phyloP scores from a whole-genome alignment of 2,113 vertebrate species.

The Carassius carassius region DNA sequence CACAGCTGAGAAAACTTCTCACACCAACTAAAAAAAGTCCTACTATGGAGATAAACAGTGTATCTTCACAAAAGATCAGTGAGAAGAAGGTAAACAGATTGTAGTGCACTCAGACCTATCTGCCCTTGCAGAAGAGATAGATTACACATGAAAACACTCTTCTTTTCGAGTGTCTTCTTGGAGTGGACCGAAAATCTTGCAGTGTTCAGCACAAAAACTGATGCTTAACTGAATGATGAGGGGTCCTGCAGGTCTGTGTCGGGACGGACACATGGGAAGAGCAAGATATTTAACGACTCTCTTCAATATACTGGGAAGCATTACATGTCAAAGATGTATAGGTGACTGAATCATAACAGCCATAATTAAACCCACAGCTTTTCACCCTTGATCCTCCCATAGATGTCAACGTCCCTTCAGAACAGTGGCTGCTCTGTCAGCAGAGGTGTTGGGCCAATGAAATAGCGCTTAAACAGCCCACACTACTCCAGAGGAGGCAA shows the following conservation, averaged over 20 bases:
- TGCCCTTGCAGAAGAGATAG: not conserved
- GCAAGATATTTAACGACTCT: slow-evolving; percentile 50
- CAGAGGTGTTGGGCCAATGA: slow-evolving; percentile 10
- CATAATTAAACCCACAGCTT: slow-evolving; percentile 44
- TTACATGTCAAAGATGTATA: slow-evolving; percentile 4
- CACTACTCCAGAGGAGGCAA: slow-evolving; percentile 35
- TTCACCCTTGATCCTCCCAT: not conserved
- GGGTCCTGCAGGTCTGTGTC: slow-evolving; percentile 39
- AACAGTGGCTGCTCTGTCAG: slow-evolving; percentile 31
- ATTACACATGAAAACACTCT: slow-evolving; percentile 4
- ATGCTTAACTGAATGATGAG: slow-evolving; percentile 11
- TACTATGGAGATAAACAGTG: not conserved
- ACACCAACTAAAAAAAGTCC: not conserved
- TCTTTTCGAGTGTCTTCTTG: not conserved
- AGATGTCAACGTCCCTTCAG: slow-evolving; percentile 5
- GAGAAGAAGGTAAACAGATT: not conserved
- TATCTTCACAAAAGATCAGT: not conserved
- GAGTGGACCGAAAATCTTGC: not conserved
- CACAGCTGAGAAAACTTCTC: not conserved
- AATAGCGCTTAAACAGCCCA: not conserved
- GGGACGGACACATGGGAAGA: slow-evolving; percentile 54
- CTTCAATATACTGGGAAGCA: slow-evolving; percentile 3
- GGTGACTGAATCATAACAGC: slow-evolving; percentile 37
- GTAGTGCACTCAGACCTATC: slow-evolving; percentile 1
- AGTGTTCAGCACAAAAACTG: not conserved